Conservation (phyloP, 2,888 invertebrate species). For the Stenoptilia bipunctidactyla region DNA sequence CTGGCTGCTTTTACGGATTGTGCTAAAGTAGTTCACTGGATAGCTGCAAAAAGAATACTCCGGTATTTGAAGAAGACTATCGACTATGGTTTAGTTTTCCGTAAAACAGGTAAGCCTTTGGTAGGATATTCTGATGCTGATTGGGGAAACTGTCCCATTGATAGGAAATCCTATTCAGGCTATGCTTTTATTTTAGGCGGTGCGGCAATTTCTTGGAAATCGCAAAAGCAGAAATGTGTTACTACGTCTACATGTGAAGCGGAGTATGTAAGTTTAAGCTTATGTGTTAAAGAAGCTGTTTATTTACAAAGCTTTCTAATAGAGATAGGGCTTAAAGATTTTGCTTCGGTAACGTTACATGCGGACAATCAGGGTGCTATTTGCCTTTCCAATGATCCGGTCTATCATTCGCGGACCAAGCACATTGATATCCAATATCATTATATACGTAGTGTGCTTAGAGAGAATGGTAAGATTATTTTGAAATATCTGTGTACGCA, state of each 20-base stretch:
- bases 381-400: conserved; percentile 4
- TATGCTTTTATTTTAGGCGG: neutral
- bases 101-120: too few relatives aligned
- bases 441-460: conserved; percentile 5
- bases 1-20: too few relatives aligned
- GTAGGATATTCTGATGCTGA: neutral
- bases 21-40: too few relatives aligned
- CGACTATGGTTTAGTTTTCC: too few relatives aligned
- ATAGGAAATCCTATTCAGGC: neutral
- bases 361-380: conserved; percentile 5
- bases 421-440: conserved; percentile 6
- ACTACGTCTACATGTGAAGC: neutral
- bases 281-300: neutral
- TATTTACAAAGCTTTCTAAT: neutral
- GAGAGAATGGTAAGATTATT: conserved; percentile 1
- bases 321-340: neutral
- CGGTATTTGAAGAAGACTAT: too few relatives aligned
- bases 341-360: neutral
- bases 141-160: neutral
- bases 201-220: neutral
- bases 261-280: neutral
- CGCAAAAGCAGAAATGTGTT: neutral
- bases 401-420: conserved; percentile 4
- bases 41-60: too few relatives aligned
- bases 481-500: conserved; percentile 1